A percentile compares a stretch with the other conserved stretches of the same genome.
These are phyloP conservation scores for Baryphthengus martii DNA, from an alignment of 2,113 vertebrate species.

Conservation along the genomic window DNA sequence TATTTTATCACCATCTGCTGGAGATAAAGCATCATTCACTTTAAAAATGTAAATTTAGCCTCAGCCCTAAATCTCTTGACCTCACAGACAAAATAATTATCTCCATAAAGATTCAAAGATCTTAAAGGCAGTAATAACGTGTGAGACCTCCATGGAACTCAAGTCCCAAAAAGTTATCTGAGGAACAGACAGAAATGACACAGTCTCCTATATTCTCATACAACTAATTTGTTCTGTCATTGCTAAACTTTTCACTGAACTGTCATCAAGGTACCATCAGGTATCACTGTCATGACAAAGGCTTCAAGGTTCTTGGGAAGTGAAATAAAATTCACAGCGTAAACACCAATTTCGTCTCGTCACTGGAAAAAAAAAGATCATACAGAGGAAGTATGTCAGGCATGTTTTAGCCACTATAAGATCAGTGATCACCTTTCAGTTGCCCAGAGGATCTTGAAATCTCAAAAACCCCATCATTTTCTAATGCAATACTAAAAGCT, in stretches of 20 bases:
- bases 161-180: background rate
- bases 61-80: background rate
- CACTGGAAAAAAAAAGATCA: background rate
- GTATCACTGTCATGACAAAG: background rate
- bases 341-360: background rate
- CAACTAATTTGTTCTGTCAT: background rate
- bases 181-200: background rate
- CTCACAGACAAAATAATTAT: background rate
- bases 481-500: background rate
- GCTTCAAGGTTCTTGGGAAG: background rate
- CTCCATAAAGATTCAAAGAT: background rate
- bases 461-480: no score
- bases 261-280: background rate
- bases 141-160: background rate
- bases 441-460: background rate
- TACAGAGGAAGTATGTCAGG: background rate
- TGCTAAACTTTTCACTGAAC: background rate
- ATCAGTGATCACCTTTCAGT: background rate
- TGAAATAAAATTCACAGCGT: background rate
- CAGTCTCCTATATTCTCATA: background rate
- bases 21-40: background rate
- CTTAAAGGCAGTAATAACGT: background rate
- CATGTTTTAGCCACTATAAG: background rate
- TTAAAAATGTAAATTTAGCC: background rate
- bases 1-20: slow-evolving; percentile 60